phyloP scores from a whole-genome alignment of 2,113 vertebrate species.

The Micronycteris hirsuta region DNA sequence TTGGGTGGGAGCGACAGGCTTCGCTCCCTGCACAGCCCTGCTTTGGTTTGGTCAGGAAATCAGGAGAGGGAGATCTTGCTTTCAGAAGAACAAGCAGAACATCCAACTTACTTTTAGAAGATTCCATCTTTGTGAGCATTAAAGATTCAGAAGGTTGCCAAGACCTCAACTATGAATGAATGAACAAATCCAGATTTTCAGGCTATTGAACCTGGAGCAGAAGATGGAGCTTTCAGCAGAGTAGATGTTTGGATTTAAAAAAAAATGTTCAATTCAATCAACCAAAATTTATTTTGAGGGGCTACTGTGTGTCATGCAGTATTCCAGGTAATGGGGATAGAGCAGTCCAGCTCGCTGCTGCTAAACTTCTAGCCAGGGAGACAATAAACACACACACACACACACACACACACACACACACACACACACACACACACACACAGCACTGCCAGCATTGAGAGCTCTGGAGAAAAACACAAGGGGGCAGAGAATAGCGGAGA shows the following conservation, averaged over 20 bases:
- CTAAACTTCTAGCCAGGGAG: neutral
- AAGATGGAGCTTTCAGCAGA: neutral
- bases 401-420: too few species aligned
- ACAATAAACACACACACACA: neutral
- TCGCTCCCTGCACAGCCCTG: neutral
- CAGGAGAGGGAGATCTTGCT: neutral
- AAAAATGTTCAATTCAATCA: neutral
- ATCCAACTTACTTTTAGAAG: neutral
- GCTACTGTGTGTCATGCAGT: neutral
- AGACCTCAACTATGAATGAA: neutral
- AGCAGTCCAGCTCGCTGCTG: neutral
- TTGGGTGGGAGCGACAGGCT: neutral
- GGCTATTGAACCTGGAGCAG: neutral
- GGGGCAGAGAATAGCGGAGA: neutral
- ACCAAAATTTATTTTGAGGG: neutral
- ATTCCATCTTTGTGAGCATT: neutral
- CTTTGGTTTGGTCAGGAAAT: neutral
- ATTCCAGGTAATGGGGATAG: neutral
- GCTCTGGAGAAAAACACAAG: neutral
- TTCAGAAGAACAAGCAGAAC: neutral
- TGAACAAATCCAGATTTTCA: neutral
- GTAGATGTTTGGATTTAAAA: neutral
- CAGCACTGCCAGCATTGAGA: neutral
- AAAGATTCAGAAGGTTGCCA: neutral
- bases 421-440: neutral